Evolutionary conservation across 2,113 vertebrate genomes (phyloP), one percentile per base, ranked within the genome.

Genomic region (Porphyrio hochstetteri): DNA sequence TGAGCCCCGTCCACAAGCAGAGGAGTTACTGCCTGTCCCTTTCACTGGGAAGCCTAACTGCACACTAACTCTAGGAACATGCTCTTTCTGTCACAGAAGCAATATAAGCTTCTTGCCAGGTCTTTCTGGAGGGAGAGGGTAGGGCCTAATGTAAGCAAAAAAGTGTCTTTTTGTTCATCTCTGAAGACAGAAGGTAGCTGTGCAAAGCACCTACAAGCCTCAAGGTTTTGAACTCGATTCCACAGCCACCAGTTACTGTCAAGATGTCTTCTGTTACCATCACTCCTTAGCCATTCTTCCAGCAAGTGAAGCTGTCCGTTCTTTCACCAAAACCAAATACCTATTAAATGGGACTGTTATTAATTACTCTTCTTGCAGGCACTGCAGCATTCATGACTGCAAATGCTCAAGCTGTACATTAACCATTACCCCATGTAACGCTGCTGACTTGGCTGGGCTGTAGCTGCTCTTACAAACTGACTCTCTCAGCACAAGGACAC

Each of bases 391-490:
- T 77, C 56, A 36, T 8, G 48, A 20, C 16, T 7, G 4, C 56
- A 77, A 71, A 56, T 2, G 60, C 44, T 44, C 63, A 59, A 77
- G 74, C 56, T 21, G 56, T 7, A 44, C 42, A 36, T 25, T 19
- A 5, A 19, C 29, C 0, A 0, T 29, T 9, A 28, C 2, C 46
- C 64, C 50, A 7, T 4, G 28, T 27, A 14, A 14, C 23, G 3
- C 4, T 10, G 50, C 24, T 48, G 46, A 20, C 61, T 29, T 20
- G 3, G 42, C 48, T 42, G n/a, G 18, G 78, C 65, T 31, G 42
- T 6, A 24, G 79, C 27, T 36, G 29, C 77, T 83, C 40, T 75
- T 13, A 10, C 23, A 15, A 40, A 17, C 42, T 20, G 38, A 35
- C 21, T 44, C 33, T 31, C 29, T 11, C 40, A 31, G 33, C 50